phyloP scores from a whole-genome alignment of 2,888 invertebrate species.

The Malthinus flaveolus region DNA sequence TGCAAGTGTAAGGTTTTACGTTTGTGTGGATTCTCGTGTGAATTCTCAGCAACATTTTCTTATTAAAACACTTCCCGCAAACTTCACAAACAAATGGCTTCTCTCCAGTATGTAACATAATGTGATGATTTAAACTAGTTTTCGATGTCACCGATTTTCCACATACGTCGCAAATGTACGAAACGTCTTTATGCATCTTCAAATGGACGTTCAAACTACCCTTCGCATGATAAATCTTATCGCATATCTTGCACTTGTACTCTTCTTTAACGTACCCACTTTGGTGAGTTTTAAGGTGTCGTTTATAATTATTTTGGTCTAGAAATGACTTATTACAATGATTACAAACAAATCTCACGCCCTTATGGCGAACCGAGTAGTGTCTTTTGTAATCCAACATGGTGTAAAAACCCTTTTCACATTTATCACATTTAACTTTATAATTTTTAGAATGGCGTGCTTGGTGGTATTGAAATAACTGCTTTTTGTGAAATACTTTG shows the following conservation, averaged over 20 bases:
- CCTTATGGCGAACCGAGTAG: slow-evolving; percentile 31
- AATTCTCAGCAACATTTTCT: slow-evolving; percentile 37
- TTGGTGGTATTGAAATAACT: slow-evolving; percentile 40
- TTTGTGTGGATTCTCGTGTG: slow-evolving; percentile 44
- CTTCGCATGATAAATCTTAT: slow-evolving; percentile 16
- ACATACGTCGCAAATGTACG: slow-evolving; percentile 35
- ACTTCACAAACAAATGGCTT: slow-evolving; percentile 26
- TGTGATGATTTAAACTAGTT: slow-evolving; percentile 26
- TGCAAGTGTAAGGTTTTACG: slow-evolving; percentile 39
- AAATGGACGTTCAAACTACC: slow-evolving; percentile 22
- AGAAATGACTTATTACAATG: slow-evolving; percentile 30
- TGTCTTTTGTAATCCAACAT: slow-evolving; percentile 31
- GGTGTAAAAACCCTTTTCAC: slow-evolving; percentile 36
- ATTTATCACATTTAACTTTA: slow-evolving; percentile 36
- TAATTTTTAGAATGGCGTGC: slow-evolving; percentile 38
- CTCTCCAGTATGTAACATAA: slow-evolving; percentile 29
- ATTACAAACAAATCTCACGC: slow-evolving; percentile 29
- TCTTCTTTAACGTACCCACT: slow-evolving; percentile 27
- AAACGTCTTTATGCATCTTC: slow-evolving; percentile 16
- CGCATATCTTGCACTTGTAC: slow-evolving; percentile 22
- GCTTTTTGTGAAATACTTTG: slow-evolving; percentile 42
- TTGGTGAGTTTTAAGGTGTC: slow-evolving; percentile 34
- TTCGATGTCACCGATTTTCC: slow-evolving; percentile 31
- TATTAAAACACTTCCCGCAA: slow-evolving; percentile 40
- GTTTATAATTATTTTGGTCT: slow-evolving; percentile 29